A percentile compares a stretch with the other conserved stretches of the same genome.
Evolutionary conservation across 2,113 vertebrate genomes (phyloP).

Genomic region (Galemys pyrenaicus): DNA sequence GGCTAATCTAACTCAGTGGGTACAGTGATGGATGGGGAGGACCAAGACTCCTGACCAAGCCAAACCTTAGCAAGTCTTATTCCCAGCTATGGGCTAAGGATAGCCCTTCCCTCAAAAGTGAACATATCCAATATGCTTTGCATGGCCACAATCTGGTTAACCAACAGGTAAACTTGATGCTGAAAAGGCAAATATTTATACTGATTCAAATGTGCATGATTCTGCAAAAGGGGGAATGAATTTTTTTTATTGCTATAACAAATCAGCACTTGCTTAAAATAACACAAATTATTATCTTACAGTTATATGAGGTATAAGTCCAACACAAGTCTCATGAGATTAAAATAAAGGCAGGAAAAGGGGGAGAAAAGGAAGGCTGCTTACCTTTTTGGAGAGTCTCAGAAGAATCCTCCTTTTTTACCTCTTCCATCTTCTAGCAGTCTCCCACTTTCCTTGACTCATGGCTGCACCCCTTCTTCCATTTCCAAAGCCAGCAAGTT

Average conservation of each 20-base stretch:
- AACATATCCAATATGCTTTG: not conserved
- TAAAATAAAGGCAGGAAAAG: slow-evolving; percentile 80
- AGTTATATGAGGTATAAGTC: not conserved
- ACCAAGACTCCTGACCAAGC: not conserved
- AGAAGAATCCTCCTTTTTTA: not conserved
- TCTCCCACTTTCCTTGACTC: not conserved
- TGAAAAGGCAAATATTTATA: slow-evolving; percentile 47
- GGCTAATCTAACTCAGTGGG: not conserved
- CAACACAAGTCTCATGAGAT: slow-evolving; percentile 72
- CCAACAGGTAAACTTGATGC: not conserved
- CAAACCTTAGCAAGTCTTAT: not conserved
- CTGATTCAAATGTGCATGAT: not conserved
- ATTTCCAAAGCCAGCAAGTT: not conserved
- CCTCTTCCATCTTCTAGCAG: not conserved
- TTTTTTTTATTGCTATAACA: not conserved
- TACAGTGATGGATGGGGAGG: not conserved
- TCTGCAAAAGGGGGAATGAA: not conserved
- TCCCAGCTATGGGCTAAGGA: not conserved
- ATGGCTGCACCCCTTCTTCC: not conserved
- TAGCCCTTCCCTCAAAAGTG: not conserved
- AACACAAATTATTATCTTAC: not conserved
- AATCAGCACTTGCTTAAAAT: not conserved
- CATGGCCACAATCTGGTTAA: not conserved
- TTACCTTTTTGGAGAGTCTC: not conserved
- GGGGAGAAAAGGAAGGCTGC: no score